Conservation (phyloP, 2,113 vertebrate species). For the Pogona vitticeps region DNA sequence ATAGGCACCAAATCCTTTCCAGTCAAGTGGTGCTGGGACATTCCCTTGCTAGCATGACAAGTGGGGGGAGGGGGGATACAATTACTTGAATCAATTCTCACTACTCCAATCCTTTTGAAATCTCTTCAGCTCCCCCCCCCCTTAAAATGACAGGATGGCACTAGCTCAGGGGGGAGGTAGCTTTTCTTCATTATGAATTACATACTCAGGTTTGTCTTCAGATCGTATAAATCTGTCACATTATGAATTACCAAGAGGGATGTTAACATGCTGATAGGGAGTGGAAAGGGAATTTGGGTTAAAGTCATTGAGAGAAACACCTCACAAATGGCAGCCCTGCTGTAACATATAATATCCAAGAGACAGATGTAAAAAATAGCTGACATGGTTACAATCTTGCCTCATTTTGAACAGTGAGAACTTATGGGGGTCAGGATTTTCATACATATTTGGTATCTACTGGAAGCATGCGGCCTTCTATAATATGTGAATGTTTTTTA, state of each 20-base stretch:
- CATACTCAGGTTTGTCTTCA: no score
- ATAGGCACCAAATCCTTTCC: conserved; percentile 46
- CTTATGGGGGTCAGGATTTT: background rate
- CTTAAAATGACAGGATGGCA: background rate
- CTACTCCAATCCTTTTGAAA: background rate
- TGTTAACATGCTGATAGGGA: background rate
- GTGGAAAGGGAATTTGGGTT: background rate
- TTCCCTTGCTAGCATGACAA: conserved; percentile 5
- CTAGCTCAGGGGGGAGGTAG: background rate
- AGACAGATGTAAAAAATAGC: conserved; percentile 36
- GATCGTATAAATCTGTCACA: no score
- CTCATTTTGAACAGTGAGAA: background rate
- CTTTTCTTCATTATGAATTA: background rate
- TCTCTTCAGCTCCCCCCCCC: background rate
- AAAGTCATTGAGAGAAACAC: background rate
- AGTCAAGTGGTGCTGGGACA: background rate
- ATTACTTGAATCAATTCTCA: conserved; percentile 49
- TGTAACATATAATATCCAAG: background rate
- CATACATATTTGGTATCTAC: background rate
- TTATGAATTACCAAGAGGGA: fast-evolving
- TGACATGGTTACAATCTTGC: background rate
- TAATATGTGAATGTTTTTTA: background rate
- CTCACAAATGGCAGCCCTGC: conserved; percentile 20
- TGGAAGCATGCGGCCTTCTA: background rate
- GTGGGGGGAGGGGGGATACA: conserved; percentile 11